These are phyloP conservation scores for Drosophila austrosaltans DNA, from an alignment of 2,888 invertebrate genomes.

Conservation along the genomic window DNA sequence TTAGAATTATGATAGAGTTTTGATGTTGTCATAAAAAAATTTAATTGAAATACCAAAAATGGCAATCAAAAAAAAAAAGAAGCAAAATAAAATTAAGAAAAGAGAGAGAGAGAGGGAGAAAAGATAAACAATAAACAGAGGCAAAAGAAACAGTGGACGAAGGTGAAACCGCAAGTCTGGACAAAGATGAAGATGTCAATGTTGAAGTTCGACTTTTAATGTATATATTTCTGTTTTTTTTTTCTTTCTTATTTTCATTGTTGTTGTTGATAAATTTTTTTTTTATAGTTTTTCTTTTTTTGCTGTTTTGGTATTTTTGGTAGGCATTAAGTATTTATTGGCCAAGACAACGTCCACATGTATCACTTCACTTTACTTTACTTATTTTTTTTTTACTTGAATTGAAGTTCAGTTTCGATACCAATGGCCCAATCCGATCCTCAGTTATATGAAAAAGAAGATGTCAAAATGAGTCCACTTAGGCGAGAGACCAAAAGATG, in stretches of 20 bases:
- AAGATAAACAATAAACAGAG: constrained; percentile 5
- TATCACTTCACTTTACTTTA: constrained; percentile 61
- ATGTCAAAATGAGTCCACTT: constrained; percentile 78
- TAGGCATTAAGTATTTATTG: constrained; percentile 77
- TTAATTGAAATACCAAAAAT: constrained; percentile 83
- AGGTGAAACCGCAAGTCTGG: neutral
- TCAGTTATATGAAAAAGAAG: constrained; percentile 52
- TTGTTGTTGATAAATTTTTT: neutral
- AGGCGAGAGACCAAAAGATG: constrained; percentile 63
- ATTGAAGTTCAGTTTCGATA: constrained; percentile 5
- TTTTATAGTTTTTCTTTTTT: neutral
- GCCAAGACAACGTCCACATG: constrained; percentile 67
- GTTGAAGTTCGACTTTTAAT: constrained; percentile 63
- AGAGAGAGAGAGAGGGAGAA: neutral
- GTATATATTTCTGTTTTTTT: constrained; percentile 61
- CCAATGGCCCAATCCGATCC: constrained; percentile 18
- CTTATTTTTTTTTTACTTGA: constrained; percentile 14
- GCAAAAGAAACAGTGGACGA: constrained; percentile 7
- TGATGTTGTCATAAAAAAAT: constrained; percentile 82
- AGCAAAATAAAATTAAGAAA: constrained; percentile 6
- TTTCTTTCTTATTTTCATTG: constrained; percentile 29
- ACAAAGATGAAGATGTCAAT: constrained; percentile 39
- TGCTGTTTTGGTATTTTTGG: constrained; percentile 38
- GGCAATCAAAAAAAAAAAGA: constrained; percentile 65
- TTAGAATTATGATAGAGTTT: constrained; percentile 81